Evolutionary conservation across 2,797 vertebrate species (phyloP).

Genomic region (Chrysolophus pictus): DNA sequence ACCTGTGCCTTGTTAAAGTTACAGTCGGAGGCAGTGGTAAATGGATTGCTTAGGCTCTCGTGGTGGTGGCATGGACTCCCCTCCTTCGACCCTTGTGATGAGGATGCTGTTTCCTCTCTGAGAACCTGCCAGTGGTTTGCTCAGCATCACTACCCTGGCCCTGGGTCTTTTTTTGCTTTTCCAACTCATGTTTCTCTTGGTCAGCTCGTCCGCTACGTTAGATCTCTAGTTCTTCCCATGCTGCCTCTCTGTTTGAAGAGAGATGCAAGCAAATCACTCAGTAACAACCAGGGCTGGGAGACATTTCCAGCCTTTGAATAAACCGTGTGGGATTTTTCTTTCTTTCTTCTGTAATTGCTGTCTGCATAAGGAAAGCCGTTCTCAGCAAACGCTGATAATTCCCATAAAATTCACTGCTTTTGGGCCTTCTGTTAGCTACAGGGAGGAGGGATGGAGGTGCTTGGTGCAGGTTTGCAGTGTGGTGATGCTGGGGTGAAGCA

Average conservation of each 20-base stretch:
- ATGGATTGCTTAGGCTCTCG: constrained; percentile 11
- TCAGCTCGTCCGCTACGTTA: not conserved
- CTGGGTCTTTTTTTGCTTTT: not conserved
- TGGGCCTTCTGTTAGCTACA: not conserved
- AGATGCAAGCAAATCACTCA: not conserved
- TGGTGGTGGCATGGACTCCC: not conserved
- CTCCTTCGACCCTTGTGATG: not conserved
- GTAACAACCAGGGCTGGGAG: not conserved
- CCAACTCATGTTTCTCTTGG: not conserved
- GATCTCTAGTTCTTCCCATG: not conserved
- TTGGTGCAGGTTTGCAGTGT: not conserved
- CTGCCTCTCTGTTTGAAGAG: constrained; percentile 7
- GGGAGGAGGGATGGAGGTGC: not conserved
- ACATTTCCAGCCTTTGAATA: not conserved
- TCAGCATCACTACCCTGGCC: fast-evolving
- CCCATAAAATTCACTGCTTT: not conserved
- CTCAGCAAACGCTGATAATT: not conserved
- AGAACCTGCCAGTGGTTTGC: not conserved
- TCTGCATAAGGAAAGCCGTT: not conserved
- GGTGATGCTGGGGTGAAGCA: not conserved
- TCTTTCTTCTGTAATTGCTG: fast-evolving
- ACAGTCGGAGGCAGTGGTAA: constrained; percentile 35
- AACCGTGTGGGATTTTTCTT: not conserved
- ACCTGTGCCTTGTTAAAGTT: constrained; percentile 64
- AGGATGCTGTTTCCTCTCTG: not conserved